These are phyloP conservation scores for Okamejei kenojei DNA, from an alignment of 2,797 vertebrate species.

Conservation along the genomic window DNA sequence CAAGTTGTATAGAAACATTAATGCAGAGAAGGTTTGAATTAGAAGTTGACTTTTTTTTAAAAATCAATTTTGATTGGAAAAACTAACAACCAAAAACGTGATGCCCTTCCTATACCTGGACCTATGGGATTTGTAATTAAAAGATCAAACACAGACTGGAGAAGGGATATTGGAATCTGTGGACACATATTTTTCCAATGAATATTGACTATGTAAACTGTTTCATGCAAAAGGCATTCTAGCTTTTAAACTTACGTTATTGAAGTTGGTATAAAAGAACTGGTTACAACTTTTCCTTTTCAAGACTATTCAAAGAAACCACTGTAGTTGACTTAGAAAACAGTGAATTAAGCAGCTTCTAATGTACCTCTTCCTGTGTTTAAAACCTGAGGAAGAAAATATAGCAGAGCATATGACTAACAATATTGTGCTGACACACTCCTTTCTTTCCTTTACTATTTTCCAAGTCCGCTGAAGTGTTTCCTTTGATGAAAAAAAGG, in stretches of 20 bases:
- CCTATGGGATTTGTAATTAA: constrained; percentile 48
- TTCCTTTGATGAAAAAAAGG: constrained; percentile 53
- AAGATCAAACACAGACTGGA: constrained; percentile 45
- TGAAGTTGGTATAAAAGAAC: constrained; percentile 44
- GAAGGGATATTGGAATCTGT: constrained; percentile 42
- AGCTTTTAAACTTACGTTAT: constrained; percentile 46
- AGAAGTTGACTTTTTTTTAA: not conserved
- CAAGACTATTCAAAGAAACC: constrained; percentile 47
- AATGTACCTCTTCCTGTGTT: constrained; percentile 50
- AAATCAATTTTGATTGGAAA: constrained; percentile 34
- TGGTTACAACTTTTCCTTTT: constrained; percentile 44
- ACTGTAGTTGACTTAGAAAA: constrained; percentile 45
- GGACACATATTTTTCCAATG: constrained; percentile 47
- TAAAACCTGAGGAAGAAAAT: constrained; percentile 52
- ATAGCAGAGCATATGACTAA: constrained; percentile 48
- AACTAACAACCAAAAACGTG: constrained; percentile 28
- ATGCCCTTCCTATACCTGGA: constrained; percentile 45
- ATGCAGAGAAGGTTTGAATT: constrained; percentile 6
- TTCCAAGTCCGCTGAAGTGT: constrained; percentile 48
- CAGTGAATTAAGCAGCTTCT: constrained; percentile 50
- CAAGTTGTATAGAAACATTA: not conserved
- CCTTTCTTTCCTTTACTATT: constrained; percentile 47
- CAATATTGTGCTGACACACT: constrained; percentile 52
- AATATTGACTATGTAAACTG: constrained; percentile 53
- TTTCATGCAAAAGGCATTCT: constrained; percentile 41